Evolutionary conservation across 2,113 vertebrate genomes (phyloP).

Genomic region (Grantiella picta): DNA sequence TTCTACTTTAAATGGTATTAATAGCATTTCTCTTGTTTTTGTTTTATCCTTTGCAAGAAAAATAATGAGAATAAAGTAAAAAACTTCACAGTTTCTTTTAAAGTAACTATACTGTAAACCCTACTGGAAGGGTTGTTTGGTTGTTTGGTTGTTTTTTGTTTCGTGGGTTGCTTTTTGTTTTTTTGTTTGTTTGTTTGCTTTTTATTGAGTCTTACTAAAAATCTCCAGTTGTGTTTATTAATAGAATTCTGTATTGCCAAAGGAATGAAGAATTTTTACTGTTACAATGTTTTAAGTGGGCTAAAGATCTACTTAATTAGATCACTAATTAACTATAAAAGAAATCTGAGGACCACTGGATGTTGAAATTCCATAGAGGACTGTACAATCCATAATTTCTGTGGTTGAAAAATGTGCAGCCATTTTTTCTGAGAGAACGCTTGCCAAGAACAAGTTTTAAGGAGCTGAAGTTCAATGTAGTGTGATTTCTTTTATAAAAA

Average conservation of each 20-base stretch:
- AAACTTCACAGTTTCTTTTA: not conserved
- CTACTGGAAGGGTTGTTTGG: not conserved
- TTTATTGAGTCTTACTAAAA: not conserved
- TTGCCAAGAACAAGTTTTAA: not conserved
- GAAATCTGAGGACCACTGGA: not conserved
- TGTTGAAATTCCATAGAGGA: not conserved
- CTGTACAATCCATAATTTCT: not conserved
- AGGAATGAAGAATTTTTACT: not conserved
- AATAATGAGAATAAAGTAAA: not conserved
- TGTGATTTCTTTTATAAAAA: not conserved
- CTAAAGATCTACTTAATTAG: not conserved
- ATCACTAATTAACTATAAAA: not conserved
- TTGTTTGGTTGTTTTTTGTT: not conserved
- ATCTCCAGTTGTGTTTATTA: not conserved
- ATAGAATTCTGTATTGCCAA: not conserved
- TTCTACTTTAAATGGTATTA: slow-evolving; percentile 6
- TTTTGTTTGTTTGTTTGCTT: not conserved
- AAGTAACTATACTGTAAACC: not conserved
- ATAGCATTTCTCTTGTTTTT: slow-evolving; percentile 3
- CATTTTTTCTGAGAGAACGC: not conserved
- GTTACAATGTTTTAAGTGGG: not conserved
- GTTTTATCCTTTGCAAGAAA: not conserved
- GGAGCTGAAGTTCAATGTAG: not conserved
- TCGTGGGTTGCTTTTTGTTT: no score
- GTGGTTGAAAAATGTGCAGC: not conserved